Conservation (phyloP, 2,888 invertebrate species). For the Drosophila borealis region DNA sequence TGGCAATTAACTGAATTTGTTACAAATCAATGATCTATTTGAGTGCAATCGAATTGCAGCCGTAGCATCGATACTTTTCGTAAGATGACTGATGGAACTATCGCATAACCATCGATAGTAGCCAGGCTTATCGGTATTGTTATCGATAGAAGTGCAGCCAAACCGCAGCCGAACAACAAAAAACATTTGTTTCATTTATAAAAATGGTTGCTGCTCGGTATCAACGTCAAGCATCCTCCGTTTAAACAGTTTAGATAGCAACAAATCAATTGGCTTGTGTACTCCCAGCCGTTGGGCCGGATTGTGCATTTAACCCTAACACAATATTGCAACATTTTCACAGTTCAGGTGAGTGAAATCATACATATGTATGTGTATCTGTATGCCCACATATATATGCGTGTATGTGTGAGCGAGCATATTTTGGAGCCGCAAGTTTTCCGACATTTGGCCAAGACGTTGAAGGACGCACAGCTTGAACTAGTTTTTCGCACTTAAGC, state of each 20-base stretch:
- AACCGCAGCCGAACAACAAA: constrained; percentile 71
- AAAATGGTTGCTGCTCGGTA: constrained; percentile 58
- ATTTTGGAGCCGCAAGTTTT: constrained; percentile 59
- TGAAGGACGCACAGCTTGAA: constrained; percentile 56
- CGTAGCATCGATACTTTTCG: constrained; percentile 41
- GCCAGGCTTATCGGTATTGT: constrained; percentile 22
- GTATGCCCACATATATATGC: constrained; percentile 14
- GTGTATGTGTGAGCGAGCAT: constrained; percentile 31
- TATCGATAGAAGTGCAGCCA: constrained; percentile 55
- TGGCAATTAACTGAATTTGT: background rate
- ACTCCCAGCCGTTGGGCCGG: constrained; percentile 30
- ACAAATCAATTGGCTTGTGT: constrained; percentile 30
- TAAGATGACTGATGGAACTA: background rate
- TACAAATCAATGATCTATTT: constrained; percentile 6
- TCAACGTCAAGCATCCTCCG: constrained; percentile 23
- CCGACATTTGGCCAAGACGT: constrained; percentile 33
- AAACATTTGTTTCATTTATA: constrained; percentile 65
- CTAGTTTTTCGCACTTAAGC: constrained; percentile 42
- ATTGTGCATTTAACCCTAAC: constrained; percentile 40
- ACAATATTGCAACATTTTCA: constrained; percentile 72
- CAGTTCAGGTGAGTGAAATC: constrained; percentile 65
- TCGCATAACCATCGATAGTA: constrained; percentile 27
- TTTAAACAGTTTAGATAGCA: constrained; percentile 47
- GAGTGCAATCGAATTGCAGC: constrained; percentile 19
- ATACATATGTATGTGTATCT: constrained; percentile 36